Evolutionary conservation across 2,797 vertebrate genomes (phyloP), one percentile per base, ranked within the genome.

Genomic region (Botia kubotai): DNA sequence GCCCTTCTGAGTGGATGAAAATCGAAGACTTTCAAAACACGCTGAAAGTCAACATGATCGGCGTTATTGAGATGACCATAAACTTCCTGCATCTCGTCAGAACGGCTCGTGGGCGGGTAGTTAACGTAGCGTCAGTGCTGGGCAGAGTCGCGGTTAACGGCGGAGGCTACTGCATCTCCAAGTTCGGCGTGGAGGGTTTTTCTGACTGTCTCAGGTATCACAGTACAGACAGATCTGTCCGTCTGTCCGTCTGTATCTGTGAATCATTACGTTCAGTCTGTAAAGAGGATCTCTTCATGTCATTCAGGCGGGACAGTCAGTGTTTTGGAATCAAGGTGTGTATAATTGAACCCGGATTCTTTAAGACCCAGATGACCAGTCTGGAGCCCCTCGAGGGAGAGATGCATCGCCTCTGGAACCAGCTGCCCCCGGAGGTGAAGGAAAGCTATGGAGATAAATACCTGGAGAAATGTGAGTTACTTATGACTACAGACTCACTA

Each of bases 301-400:
- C 29, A 29, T 29, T 72, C 87, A 99, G 97, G 92, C 91, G 96
- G 29, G 96, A 98, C 60, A 91, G 98, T 84, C 90, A 92, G 86
- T 94, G 94, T 89, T 99, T 97, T 39, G 96, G 97, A 67, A 87
- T 98, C 21, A 95, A 90, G 0, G 97, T 98, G 33, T 96, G 95
- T 90, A 95, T 98, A 60, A 95, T 99, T 68, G 97, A 98, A 85
- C 97, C 97, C 0, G 97, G 97, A 0, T 98, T 98, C 90, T 99
- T 99, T 87, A 95, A 91, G 91, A 99, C 97, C 0, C 93, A 95
- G 0, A 91, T 95, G 85, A 97, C 96, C 0, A 93, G 88, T 80
- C 90, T 96, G 16, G 94, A 93, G 0, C 85, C 89, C 66, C 68
- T 97, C 0, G 97, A 97, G 90, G 90, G 80, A 0, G 84, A 95